phyloP scores from a whole-genome alignment of 2,888 invertebrate genomes.

The Heliconius charithonia region DNA sequence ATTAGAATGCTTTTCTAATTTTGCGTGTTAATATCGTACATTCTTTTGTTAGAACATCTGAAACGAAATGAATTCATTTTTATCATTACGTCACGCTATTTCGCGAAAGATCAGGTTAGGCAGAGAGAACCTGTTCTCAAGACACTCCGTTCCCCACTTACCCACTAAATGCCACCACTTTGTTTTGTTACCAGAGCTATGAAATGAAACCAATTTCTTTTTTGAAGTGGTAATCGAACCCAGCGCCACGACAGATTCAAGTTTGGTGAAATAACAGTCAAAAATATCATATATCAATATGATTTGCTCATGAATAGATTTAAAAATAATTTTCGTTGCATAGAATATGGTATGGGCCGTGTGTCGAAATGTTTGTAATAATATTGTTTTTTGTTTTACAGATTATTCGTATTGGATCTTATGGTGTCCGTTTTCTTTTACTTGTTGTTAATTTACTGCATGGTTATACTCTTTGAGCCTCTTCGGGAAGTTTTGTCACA shows the following conservation, averaged over 20 bases:
- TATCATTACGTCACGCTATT: too few species aligned
- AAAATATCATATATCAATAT: not conserved
- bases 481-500: slow-evolving; percentile 60
- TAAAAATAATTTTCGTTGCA: not conserved
- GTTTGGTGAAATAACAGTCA: not conserved
- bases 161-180: too few species aligned
- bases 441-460: slow-evolving; percentile 71
- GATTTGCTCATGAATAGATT: not conserved
- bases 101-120: too few species aligned
- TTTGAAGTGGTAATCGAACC: too few species aligned
- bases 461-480: slow-evolving; percentile 66
- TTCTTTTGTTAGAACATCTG: too few species aligned
- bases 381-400: slow-evolving; percentile 63
- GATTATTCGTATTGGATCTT: slow-evolving; percentile 81
- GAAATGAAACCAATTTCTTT: too few species aligned
- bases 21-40: too few species aligned
- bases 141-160: too few species aligned
- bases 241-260: not conserved
- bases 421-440: slow-evolving; percentile 78
- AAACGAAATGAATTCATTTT: too few species aligned
- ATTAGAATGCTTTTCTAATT: too few species aligned
- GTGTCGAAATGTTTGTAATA: not conserved
- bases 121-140: too few species aligned
- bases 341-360: not conserved
- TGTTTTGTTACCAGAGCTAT: too few species aligned